Conservation (phyloP, 2,113 vertebrate genomes). For the Actinemys pallida region DNA sequence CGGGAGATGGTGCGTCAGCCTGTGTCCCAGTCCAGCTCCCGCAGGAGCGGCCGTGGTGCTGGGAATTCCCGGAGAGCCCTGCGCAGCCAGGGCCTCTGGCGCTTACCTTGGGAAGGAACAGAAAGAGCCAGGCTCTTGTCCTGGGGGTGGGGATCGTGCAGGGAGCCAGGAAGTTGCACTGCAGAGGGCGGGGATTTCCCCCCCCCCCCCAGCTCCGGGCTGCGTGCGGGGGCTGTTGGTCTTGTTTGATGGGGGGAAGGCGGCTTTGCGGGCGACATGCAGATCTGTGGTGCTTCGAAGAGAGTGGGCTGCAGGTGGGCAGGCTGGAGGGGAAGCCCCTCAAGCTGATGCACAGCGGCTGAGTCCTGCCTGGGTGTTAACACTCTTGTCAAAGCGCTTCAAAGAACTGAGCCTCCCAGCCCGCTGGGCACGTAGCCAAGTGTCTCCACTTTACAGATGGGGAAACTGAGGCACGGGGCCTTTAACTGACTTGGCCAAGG, state of each 20-base stretch:
- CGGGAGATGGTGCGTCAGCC: background rate
- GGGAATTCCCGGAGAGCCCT: background rate
- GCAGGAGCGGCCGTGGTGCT: background rate
- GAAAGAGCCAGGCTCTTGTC: background rate
- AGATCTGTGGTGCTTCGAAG: background rate
- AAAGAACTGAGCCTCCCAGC: background rate
- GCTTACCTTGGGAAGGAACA: background rate
- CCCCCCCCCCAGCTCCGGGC: background rate
- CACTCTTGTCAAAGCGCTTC: no score
- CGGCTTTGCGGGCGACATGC: background rate
- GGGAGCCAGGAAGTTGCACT: background rate
- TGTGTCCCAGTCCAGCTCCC: background rate
- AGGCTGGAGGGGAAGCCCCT: background rate
- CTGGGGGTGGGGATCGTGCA: background rate
- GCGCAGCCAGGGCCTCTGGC: background rate
- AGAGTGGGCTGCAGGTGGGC: background rate
- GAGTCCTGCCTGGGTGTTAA: background rate
- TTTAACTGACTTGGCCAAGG: background rate
- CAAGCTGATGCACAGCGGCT: no score
- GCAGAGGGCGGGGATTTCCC: background rate
- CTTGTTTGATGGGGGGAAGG: conserved; percentile 20
- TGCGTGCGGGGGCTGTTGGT: conserved; percentile 23
- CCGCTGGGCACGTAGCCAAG: background rate
- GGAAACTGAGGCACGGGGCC: background rate
- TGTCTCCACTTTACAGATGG: background rate